Evolutionary conservation across 2,113 vertebrate genomes (phyloP).

Genomic region (Baryphthengus martii): DNA sequence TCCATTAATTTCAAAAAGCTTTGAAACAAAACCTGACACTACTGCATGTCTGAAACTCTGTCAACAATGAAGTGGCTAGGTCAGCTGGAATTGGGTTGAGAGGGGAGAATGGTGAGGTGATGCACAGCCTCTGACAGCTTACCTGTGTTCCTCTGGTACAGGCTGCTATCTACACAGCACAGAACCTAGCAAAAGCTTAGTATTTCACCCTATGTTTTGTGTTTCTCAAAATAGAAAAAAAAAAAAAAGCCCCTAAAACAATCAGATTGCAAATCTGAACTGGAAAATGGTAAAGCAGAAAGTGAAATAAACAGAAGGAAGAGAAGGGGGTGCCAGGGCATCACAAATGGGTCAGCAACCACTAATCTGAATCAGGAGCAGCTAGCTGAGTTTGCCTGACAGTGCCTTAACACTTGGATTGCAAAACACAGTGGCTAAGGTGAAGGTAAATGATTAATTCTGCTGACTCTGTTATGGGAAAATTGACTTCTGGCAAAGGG

Average conservation of each 20-base stretch:
- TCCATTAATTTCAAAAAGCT: background rate
- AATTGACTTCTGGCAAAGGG: background rate
- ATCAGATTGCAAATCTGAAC: background rate
- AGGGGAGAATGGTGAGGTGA: background rate
- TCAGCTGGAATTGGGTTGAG: background rate
- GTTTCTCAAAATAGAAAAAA: background rate
- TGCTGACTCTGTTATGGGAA: background rate
- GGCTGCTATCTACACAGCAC: background rate
- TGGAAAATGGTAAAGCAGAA: background rate
- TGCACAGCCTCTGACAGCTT: background rate
- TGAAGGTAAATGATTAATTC: background rate
- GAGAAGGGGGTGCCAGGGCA: background rate
- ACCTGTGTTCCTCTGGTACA: background rate
- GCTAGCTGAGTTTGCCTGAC: background rate
- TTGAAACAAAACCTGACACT: background rate
- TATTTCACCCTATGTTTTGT: background rate
- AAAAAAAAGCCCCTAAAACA: background rate
- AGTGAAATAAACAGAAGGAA: background rate
- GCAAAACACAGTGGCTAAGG: background rate
- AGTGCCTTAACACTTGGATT: background rate
- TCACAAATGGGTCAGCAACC: background rate
- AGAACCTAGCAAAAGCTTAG: background rate
- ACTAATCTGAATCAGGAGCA: background rate
- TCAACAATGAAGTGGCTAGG: background rate
- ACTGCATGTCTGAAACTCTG: background rate